Evolutionary conservation across 2,113 vertebrate genomes (phyloP), one percentile per base, ranked within the genome.

Genomic region (Poecile atricapillus): DNA sequence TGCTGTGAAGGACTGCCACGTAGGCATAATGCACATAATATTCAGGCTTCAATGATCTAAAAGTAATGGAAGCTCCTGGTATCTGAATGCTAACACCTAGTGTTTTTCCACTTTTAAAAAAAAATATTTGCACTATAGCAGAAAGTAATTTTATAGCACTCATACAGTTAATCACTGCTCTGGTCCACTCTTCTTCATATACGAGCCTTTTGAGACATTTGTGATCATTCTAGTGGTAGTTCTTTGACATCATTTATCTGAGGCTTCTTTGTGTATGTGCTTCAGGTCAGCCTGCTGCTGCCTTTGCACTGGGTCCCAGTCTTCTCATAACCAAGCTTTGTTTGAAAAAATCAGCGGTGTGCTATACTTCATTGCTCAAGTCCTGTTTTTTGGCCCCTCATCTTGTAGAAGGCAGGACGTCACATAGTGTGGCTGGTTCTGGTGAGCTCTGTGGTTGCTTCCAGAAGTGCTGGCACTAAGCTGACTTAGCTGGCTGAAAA

Each of bases 351-450:
- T 60, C 55, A 49, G 11, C 8, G 8, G 9, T 28, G 43, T 56
- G 59, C 39, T 81, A 0, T 16, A 4, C 12, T 80, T 91, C 19
- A 13, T 70, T 53, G 62, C 49, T 65, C 30, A 28, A 49, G 56
- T 69, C 77, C 43, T n/a, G 3, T 13, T 19, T 9, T 56, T 58
- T 46, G 12, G 41, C 25, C 39, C 16, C 30, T 91, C 21, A 21
- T 56, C 21, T 47, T 39, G 59, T 27, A 65, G n/a, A 44, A 62
- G 39, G 56, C 35, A 24, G 35, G 33, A 37, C 0, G 0, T 71
- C 1, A 0, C 15, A 14, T 56, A 30, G 28, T 0, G 0, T 52
- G 74, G 58, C 53, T 74, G 53, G 30, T 46, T 63, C 44, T 60
- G 33, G 67, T 85, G 43, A 44, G 24, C 53, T 76, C 59, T 86